A percentile compares a stretch with the other conserved stretches of the same genome.
Evolutionary conservation across 2,888 invertebrate genomes (phyloP).

Genomic region (Cordylochernes scorpioides): DNA sequence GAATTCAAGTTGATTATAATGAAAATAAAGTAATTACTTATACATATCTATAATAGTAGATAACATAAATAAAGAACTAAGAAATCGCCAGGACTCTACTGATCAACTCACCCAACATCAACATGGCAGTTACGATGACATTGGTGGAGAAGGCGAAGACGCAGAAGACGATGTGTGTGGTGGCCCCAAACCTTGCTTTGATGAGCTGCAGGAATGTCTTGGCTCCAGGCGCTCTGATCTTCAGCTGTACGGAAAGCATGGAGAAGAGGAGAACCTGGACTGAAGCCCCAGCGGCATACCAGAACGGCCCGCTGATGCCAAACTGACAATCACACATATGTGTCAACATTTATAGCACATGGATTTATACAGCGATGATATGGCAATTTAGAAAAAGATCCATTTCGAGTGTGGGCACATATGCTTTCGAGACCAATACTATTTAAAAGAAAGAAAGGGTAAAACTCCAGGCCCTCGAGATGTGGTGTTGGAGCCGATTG

Average conservation of each 20-base stretch:
- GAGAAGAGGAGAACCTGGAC: slow-evolving; percentile 19
- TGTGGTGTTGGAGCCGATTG: too few relatives aligned
- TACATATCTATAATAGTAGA: too few relatives aligned
- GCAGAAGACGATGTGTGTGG: slow-evolving; percentile 20
- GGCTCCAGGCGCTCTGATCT: slow-evolving; percentile 22
- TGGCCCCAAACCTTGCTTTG: slow-evolving; percentile 20
- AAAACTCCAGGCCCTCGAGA: too few relatives aligned
- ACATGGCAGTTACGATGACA: slow-evolving; percentile 21
- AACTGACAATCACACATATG: slow-evolving; percentile 12
- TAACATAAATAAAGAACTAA: too few relatives aligned
- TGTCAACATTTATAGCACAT: background rate
- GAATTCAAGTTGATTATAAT: too few relatives aligned
- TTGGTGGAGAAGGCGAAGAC: slow-evolving; percentile 21
- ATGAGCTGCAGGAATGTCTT: slow-evolving; percentile 22
- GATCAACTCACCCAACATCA: slow-evolving; percentile 16
- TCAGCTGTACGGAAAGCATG: slow-evolving; percentile 20
- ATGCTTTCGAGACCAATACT: too few relatives aligned
- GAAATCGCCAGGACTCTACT: too few relatives aligned
- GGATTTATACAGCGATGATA: too few relatives aligned
- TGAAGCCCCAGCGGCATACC: slow-evolving; percentile 19
- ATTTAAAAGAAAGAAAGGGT: too few relatives aligned
- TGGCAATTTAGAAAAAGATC: too few relatives aligned
- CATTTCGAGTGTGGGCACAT: too few relatives aligned
- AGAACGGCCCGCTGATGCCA: slow-evolving; percentile 10
- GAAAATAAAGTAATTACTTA: too few relatives aligned